Evolutionary conservation across 2,888 invertebrate genomes (phyloP), one percentile per base, ranked within the genome.

Genomic region (Chloromyia formosa): DNA sequence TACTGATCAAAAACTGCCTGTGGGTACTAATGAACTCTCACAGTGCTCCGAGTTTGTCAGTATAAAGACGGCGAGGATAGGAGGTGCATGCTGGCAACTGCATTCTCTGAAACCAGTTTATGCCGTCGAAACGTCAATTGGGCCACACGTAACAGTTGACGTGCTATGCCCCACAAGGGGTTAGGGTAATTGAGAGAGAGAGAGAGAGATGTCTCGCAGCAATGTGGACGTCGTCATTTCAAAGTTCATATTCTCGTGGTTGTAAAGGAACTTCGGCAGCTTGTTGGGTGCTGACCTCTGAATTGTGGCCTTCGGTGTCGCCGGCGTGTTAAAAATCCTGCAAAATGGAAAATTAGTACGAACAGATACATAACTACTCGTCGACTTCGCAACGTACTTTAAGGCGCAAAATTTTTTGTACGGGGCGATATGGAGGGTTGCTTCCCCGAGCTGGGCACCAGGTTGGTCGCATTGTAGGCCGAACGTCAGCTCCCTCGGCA

Each of bases 321-420:
- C 91, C 0, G 95, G 95, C 69, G 93, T 93, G 86, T 95, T 94
- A 81, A 94, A 94, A 1, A 96, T 86, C 79, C 94, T 90, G 81
- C 86, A 83, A 83, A 42, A 2, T 14, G 5, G 49, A 16, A 10
- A 22, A 1, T n/a, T 35, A 4, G 27, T 35, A 35, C 3, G 27
- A 35, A 35, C 3, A 35, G 27, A 4, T 35, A 7, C 27, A 7
- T 35, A 42, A 1, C n/a, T 1, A 9, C n/a, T n/a, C 27, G n/a
- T n/a, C 7, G 3, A 35, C 27, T 2, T 4, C 27, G 61, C 40
- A n/a, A 56, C 84, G 81, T 84, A 88, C 88, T 87, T 86, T 60
- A 90, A 82, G 4, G 89, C 89, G 77, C 88, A 84, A 27, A 90
- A 89, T 80, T 88, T 86, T 78, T 89, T 88, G 79, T 89, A 90